phyloP scores from a whole-genome alignment of 2,888 invertebrate genomes.

The Papilio protenor region DNA sequence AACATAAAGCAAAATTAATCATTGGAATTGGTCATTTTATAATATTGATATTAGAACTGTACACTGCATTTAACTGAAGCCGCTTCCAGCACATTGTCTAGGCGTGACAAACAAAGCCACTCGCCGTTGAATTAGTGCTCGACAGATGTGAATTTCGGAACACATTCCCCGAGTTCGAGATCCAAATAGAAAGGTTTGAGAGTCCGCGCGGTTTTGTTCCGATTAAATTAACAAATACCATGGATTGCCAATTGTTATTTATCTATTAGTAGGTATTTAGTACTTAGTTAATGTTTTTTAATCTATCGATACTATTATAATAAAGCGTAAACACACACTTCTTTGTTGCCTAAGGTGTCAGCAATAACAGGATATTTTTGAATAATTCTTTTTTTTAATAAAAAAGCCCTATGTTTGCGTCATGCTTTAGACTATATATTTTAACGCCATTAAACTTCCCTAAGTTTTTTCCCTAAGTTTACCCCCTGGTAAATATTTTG shows the following conservation, averaged over 20 bases:
- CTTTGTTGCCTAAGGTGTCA: no score
- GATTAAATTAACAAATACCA: slow-evolving; percentile 49
- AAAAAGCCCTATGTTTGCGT: no score
- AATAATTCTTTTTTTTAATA: no score
- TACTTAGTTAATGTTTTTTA: slow-evolving; percentile 46
- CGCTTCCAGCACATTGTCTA: slow-evolving; percentile 38
- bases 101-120: slow-evolving; percentile 41
- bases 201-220: slow-evolving; percentile 41
- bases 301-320: no score
- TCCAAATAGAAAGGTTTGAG: slow-evolving; percentile 65
- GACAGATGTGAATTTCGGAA: slow-evolving; percentile 66
- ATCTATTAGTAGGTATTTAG: slow-evolving; percentile 54
- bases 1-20: not conserved
- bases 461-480: no score
- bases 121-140: slow-evolving; percentile 66
- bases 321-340: no score
- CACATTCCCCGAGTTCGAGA: slow-evolving; percentile 64
- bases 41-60: not conserved
- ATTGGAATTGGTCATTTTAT: not conserved
- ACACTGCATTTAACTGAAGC: slow-evolving; percentile 31
- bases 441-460: no score
- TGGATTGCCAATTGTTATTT: slow-evolving; percentile 52
- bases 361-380: no score
- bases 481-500: no score
- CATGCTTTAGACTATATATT: no score